phyloP scores from a whole-genome alignment of 2,797 vertebrate genomes.

The Hephaestus fuliginosus region DNA sequence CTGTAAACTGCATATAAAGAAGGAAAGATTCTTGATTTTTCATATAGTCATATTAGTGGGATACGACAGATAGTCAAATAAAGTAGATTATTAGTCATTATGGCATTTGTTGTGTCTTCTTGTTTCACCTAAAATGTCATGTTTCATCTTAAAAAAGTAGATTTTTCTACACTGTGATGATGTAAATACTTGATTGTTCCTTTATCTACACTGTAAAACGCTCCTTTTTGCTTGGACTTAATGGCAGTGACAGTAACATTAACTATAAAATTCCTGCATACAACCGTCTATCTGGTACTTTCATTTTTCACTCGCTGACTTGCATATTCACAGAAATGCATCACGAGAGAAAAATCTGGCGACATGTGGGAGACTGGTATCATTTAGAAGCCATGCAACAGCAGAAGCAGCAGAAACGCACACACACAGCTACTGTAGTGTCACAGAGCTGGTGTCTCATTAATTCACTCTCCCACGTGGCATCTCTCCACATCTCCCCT shows the following conservation, averaged over 20 bases:
- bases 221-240: not conserved
- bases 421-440: constrained; percentile 67
- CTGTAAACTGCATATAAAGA: not conserved
- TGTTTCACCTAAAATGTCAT: not conserved
- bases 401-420: constrained; percentile 24
- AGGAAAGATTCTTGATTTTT: not conserved
- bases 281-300: not conserved
- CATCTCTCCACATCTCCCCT: constrained; percentile 64
- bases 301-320: not conserved
- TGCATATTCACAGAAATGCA: not conserved
- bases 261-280: not conserved
- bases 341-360: not conserved
- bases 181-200: not conserved
- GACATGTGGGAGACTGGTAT: constrained; percentile 5
- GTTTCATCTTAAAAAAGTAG: not conserved
- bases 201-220: not conserved
- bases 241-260: not conserved
- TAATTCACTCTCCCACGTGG: constrained; percentile 78
- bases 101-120: not conserved
- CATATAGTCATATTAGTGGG: not conserved
- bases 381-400: constrained; percentile 24
- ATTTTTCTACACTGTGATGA: not conserved
- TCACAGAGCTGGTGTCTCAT: constrained; percentile 68
- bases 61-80: too few relatives aligned
- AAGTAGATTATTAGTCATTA: not conserved